Conservation (phyloP, 2,797 vertebrate genomes). For the Cercopithecus mitis region DNA sequence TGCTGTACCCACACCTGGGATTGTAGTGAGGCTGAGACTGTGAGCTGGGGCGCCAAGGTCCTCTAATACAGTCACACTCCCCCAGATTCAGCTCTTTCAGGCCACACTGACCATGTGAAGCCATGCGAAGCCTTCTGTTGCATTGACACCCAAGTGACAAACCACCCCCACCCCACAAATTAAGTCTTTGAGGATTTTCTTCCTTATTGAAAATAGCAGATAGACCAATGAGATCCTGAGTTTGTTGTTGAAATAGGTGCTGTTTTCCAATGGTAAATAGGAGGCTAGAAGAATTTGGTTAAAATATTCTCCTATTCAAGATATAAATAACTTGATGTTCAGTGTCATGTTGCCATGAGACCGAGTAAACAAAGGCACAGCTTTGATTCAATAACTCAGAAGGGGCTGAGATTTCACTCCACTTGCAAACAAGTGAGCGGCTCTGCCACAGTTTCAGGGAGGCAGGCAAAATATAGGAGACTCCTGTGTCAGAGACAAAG, state of each 20-base stretch:
- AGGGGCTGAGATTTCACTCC: neutral
- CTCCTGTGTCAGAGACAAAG: neutral
- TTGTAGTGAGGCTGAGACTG: neutral
- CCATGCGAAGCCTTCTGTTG: neutral
- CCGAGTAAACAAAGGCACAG: neutral
- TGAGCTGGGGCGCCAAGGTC: accelerated
- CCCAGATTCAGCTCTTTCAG: neutral
- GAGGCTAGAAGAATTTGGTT: neutral
- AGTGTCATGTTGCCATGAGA: neutral
- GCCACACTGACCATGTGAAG: neutral
- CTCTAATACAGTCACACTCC: neutral
- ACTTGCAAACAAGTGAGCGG: neutral
- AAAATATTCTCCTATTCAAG: neutral
- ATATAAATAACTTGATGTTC: neutral
- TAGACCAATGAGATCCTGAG: neutral
- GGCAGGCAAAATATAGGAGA: neutral
- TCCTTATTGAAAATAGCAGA: neutral
- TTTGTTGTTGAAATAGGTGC: neutral
- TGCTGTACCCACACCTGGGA: neutral
- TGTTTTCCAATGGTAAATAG: neutral
- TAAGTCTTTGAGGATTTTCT: neutral
- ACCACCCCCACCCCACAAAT: neutral
- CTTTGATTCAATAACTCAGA: neutral
- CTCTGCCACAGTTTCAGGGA: neutral
- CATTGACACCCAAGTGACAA: neutral